Evolutionary conservation across 2,113 vertebrate genomes (phyloP), one percentile per base, ranked within the genome.

Genomic region (Hypanus sabinus): DNA sequence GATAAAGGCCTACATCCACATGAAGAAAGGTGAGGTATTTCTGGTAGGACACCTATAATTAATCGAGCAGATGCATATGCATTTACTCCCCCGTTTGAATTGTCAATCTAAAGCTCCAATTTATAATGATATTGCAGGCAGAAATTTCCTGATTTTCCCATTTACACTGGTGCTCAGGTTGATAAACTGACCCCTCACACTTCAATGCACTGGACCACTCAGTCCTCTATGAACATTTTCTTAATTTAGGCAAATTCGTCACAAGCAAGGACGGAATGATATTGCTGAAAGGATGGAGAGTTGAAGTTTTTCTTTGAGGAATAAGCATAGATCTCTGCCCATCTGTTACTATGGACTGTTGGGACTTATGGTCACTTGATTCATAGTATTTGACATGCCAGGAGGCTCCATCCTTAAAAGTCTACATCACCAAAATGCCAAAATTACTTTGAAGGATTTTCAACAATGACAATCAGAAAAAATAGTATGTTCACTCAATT

Each of bases 401-500:
- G 33, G 36, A n/a, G 62, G 14, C 85, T 65, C 60, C 88, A 70
- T 36, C 62, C 62, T 91, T 70, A n/a, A 91, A 91, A 70, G 88
- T 5, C 38, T 36, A 68, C 88, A 91, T 68, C 20, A 12, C 88
- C 22, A 46, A 93, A 93, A 73, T 27, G 24, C 18, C 22, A 71
- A 92, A 65, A 88, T 90, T 62, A 18, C 87, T 68, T 70, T 87
- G 65, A 70, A 73, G 36, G 18, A 93, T 46, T 93, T 81, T 93
- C 33, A 93, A 73, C 5, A 46, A 73, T 73, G 68, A 68, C 8
- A 46, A 24, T 93, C 16, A 60, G 27, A 65, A 90, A 65, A 57
- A 18, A 65, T 30, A 33, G n/a, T 57, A 62, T 30, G n/a, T 90
- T 70, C 62, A n/a, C 62, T 68, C 62, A 91, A 70, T 18, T 38